Percentiles rank a stretch among this genome's conserved stretches.
phyloP scores from a whole-genome alignment of 2,797 vertebrate genomes.

The Gambelia wislizenii region DNA sequence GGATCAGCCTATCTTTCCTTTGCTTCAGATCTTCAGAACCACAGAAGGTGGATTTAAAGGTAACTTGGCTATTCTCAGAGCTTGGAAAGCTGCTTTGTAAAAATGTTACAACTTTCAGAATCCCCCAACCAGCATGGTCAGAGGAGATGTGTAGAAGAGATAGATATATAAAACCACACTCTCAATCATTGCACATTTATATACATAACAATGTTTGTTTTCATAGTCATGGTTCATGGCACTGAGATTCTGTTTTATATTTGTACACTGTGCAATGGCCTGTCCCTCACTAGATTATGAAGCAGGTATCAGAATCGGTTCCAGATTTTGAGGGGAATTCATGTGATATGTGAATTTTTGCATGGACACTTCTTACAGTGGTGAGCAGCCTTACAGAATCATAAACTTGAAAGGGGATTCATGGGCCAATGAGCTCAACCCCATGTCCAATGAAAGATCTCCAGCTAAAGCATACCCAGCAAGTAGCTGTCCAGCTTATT shows the following conservation, averaged over 20 bases:
- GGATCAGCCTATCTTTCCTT: slow-evolving; percentile 2
- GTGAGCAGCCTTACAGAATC: no score
- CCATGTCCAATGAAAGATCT: no score
- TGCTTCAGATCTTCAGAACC: not conserved
- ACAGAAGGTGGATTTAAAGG: not conserved
- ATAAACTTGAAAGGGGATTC: no score
- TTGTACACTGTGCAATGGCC: not conserved
- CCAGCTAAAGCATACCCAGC: no score
- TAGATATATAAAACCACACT: not conserved
- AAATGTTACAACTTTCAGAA: no score
- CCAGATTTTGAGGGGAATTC: not conserved
- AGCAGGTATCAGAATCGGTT: not conserved
- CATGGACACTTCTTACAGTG: no score
- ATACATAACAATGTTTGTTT: no score
- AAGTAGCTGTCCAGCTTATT: no score
- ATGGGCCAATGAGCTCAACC: no score
- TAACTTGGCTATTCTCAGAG: no score
- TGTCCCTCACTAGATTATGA: not conserved
- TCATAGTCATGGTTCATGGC: not conserved
- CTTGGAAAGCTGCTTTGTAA: no score
- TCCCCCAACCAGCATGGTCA: no score
- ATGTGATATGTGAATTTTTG: not conserved
- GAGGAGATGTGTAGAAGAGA: not conserved
- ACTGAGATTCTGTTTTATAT: not conserved
- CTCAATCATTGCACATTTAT: not conserved